A percentile compares a stretch with the other conserved stretches of the same genome.
phyloP scores from a whole-genome alignment of 2,888 invertebrate species.

The Eulithis prunata region DNA sequence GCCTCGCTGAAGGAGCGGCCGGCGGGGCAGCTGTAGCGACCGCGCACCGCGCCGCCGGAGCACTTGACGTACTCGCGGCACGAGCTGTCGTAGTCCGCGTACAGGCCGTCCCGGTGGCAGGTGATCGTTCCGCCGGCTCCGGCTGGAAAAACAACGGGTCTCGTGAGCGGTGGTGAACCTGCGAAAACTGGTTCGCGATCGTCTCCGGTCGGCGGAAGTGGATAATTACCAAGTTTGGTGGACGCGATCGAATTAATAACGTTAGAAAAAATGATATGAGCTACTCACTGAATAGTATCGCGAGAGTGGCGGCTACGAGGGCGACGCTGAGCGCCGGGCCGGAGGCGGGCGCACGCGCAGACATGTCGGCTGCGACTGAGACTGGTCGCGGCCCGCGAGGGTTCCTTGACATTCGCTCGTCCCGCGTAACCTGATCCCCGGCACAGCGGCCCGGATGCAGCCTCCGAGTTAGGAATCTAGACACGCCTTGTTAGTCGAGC shows the following conservation, averaged over 20 bases:
- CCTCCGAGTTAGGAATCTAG: slow-evolving; percentile 77
- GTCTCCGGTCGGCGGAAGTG: slow-evolving; percentile 14
- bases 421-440: slow-evolving; percentile 71
- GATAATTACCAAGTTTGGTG: slow-evolving; percentile 6
- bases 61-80: slow-evolving; percentile 79
- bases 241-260: slow-evolving; percentile 8
- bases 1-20: slow-evolving; percentile 75
- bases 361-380: slow-evolving; percentile 76
- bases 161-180: slow-evolving; percentile 8
- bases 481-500: slow-evolving; percentile 69
- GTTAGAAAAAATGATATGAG: slow-evolving; percentile 13
- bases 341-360: slow-evolving; percentile 68
- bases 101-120: slow-evolving; percentile 72
- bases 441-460: slow-evolving; percentile 79
- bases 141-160: slow-evolving; percentile 52
- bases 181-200: slow-evolving; percentile 22
- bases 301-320: slow-evolving; percentile 39
- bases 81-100: slow-evolving; percentile 72
- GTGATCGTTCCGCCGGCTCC: slow-evolving; percentile 51
- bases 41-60: slow-evolving; percentile 56
- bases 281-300: slow-evolving; percentile 64
- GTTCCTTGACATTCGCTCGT: slow-evolving; percentile 83
- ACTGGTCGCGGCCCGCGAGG: slow-evolving; percentile 55
- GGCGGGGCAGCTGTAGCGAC: slow-evolving; percentile 67
- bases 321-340: slow-evolving; percentile 29